Conservation (phyloP, 1,140 invertebrate genomes). For the Galleria mellonella region DNA sequence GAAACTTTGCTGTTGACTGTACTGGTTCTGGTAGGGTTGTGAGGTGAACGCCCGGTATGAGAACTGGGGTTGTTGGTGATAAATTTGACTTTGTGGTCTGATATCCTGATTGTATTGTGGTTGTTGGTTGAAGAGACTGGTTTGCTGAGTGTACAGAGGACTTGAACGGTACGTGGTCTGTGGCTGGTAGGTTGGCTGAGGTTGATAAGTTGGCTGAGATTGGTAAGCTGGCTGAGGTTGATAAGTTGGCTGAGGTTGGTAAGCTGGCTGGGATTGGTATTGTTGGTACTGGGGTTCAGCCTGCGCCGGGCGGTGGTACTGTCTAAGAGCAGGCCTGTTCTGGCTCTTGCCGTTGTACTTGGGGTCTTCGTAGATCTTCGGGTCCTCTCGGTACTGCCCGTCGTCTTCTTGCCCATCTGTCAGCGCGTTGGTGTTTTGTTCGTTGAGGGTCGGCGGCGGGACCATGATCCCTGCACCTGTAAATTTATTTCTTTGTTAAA, state of each 20-base stretch:
- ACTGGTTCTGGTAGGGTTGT: slow-evolving; percentile 34
- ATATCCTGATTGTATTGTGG: slow-evolving; percentile 51
- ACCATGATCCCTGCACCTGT: slow-evolving; percentile 85
- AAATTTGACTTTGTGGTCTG: slow-evolving; percentile 55
- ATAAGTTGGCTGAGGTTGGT: slow-evolving; percentile 31
- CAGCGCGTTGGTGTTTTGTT: slow-evolving; percentile 61
- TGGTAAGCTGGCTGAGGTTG: slow-evolving; percentile 25
- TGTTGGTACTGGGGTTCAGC: slow-evolving; percentile 29
- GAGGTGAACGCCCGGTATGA: slow-evolving; percentile 55
- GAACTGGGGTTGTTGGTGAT: slow-evolving; percentile 62
- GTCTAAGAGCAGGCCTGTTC: slow-evolving; percentile 41
- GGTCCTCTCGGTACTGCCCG: slow-evolving; percentile 88
- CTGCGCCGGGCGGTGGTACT: slow-evolving; percentile 49
- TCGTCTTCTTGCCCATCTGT: slow-evolving; percentile 83
- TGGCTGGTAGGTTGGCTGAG: slow-evolving; percentile 29
- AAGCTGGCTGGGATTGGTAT: slow-evolving; percentile 22
- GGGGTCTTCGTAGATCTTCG: slow-evolving; percentile 83
- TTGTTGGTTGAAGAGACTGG: slow-evolving; percentile 38
- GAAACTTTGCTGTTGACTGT: slow-evolving; percentile 51
- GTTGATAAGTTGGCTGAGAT: slow-evolving; percentile 30
- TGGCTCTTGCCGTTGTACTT: slow-evolving; percentile 77
- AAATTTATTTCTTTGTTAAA: slow-evolving; percentile 13
- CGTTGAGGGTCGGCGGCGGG: slow-evolving; percentile 80
- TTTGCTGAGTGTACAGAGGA: slow-evolving; percentile 37
- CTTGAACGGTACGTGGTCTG: slow-evolving; percentile 16